Percentiles rank a stretch among this genome's conserved stretches.
phyloP scores from a whole-genome alignment of 2,113 vertebrate genomes.

The Ciconia maguari region DNA sequence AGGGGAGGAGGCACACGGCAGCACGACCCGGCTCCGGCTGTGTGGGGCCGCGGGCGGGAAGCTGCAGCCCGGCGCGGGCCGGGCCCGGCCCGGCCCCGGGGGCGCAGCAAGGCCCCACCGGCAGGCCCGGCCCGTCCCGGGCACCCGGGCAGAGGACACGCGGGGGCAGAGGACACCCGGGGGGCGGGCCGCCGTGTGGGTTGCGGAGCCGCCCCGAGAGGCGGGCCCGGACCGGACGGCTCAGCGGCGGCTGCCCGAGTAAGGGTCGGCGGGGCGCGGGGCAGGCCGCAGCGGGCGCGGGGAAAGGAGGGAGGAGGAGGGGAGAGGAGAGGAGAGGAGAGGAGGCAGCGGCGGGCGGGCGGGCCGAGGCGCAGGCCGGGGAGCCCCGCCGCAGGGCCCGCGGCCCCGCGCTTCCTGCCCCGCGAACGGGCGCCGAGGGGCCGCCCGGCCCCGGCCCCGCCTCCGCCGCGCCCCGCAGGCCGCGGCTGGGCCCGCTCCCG shows the following conservation, averaged over 20 bases:
- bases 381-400: not conserved
- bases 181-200: too few species aligned
- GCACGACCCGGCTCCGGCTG: too few species aligned
- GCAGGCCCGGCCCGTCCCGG: too few species aligned
- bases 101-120: too few species aligned
- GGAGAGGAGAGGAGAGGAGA: too few species aligned
- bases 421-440: not conserved
- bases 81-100: not conserved
- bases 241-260: not conserved
- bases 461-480: not conserved
- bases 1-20: not conserved
- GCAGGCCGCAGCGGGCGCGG: too few species aligned
- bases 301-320: accelerated
- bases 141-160: not conserved
- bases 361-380: not conserved
- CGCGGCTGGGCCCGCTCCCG: not conserved
- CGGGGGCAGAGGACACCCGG: not conserved
- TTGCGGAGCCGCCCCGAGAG: not conserved
- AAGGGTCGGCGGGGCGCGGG: not conserved
- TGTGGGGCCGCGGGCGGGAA: not conserved
- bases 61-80: not conserved
- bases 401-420: not conserved
- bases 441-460: not conserved
- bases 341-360: too few species aligned
- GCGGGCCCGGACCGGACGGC: not conserved